Base-by-base conservation (phyloP, 2,113 vertebrate genomes). In the Gnathonemus echidnorhynchus region DNA sequence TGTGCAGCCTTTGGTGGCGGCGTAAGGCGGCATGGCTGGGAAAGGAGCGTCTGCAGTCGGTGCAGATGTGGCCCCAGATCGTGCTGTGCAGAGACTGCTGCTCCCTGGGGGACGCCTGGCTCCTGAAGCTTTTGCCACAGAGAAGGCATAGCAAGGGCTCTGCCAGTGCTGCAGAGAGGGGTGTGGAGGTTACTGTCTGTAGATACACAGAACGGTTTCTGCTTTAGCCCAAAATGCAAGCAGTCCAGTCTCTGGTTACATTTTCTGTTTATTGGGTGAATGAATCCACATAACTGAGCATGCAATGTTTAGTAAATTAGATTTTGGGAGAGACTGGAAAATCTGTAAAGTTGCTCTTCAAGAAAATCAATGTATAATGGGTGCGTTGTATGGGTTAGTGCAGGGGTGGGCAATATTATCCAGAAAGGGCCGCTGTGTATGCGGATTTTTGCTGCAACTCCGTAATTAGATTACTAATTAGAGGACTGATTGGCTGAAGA, bases 101-200 rank as follows among this genome's bases (percentile, higher is more conserved):
- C 24, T 52, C 39, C 9, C 7, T 39, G 88, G 85, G 15, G 88
- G 90, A 39, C 3, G 1, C 5, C 90, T 53, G 90, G 10, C 11
- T 56, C 50, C 27, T 42, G 49, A 87, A 87, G n/a, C 9, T 77
- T 62, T 87, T 90, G 24, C 83, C 48, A n/a, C 83, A 91, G 45
- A 80, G 83, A 6, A 62, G 88, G 49, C 66, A 90, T 0, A 91
- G 2, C 2, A 4, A 19, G 21, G 85, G 46, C 48, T 77, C 83
- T 11, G 10, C 8, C 3, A 39, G 39, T 10, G 24, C 89, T 90
- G 49, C 19, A 74, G 50, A 89, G 49, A 90, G 85, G 50, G 15
- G 31, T 3, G 42, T 7, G 52, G 45, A 27, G 85, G 24, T 45
- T 42, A 50, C 49, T 27, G 52, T 86, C 48, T 39, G 42, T 45